phyloP scores from a whole-genome alignment of 1,140 invertebrate species.

The Halotydeus destructor region DNA sequence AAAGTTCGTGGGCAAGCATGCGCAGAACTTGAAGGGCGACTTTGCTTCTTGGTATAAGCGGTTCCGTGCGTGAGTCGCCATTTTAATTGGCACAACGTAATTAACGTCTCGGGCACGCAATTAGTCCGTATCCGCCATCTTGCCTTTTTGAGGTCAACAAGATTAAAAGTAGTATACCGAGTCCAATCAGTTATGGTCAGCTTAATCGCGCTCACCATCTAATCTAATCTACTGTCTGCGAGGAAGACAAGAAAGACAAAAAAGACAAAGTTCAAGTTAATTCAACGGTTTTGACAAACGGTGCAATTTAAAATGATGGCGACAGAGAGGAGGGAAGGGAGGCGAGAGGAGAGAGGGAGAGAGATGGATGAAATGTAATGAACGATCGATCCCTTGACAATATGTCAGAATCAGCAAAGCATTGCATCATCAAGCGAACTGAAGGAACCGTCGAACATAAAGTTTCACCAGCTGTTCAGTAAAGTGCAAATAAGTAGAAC shows the following conservation, averaged over 20 bases:
- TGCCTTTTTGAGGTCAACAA: background rate
- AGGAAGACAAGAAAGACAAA: too few species aligned
- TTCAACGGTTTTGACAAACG: background rate
- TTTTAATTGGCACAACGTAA: background rate
- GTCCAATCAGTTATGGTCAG: too few species aligned
- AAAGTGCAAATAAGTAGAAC: background rate
- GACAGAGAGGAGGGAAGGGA: too few species aligned
- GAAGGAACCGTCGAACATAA: background rate
- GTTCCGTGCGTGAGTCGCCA: background rate
- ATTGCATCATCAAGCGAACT: background rate
- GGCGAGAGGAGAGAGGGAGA: too few species aligned
- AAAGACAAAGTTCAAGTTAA: background rate
- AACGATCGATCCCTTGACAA: background rate
- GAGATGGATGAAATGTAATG: too few species aligned
- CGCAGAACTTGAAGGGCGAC: background rate
- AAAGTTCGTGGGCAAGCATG: background rate
- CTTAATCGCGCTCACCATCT: too few species aligned
- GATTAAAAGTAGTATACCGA: background rate
- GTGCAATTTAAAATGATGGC: too few species aligned
- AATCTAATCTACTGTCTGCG: too few species aligned
- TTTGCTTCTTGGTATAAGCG: background rate
- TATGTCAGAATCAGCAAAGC: background rate
- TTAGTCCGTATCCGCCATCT: background rate
- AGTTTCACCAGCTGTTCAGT: background rate
- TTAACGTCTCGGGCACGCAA: background rate